Evolutionary conservation across 2,888 invertebrate genomes (phyloP), one percentile per base, ranked within the genome.

Genomic region (Drosophila vallismaia): DNA sequence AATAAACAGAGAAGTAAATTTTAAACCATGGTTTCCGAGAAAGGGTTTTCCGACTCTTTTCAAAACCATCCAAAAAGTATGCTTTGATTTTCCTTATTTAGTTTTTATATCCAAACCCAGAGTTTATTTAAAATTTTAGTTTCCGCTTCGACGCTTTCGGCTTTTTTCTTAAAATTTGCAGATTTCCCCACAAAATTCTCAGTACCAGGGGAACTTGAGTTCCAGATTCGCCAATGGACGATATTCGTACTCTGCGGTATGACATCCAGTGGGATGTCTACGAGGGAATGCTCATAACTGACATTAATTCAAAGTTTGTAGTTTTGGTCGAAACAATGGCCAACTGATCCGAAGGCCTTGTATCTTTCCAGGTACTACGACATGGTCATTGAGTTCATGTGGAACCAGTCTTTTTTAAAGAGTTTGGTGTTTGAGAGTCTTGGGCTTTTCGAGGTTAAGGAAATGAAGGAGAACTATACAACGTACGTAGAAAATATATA

Each of bases 371-470:
- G 82, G 52, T 71, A 83, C 44, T 83, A 78, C 28, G 38, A 55
- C 12, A 33, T 63, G 38, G 84, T 71, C 2, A 76, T 75, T 0
- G 84, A 86, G 2, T 83, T 83, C 26, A 86, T 83, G 82, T 83
- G 82, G 82, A 28, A 50, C 4, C 40, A 75, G 2, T 72, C 81
- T 0, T 83, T 83, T 8, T 0, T 51, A 5, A 54, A 68, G n/a
- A 80, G 68, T 12, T 12, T 75, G 0, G 72, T 83, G 0, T 83
- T 40, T 12, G 64, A 75, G 40, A 86, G 81, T 9, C 29, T 83
- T 1, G 73, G 71, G 0, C 46, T 86, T 1, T 68, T 55, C 4
- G 49, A 64, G 0, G 0, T 74, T 54, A 28, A 28, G 2, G 75
- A 54, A 2, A 85, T 82, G 74, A 75, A 69, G 51, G 10, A 48